Evolutionary conservation across 2,113 vertebrate species (phyloP).

Genomic region (Aldabrachelys gigantea): DNA sequence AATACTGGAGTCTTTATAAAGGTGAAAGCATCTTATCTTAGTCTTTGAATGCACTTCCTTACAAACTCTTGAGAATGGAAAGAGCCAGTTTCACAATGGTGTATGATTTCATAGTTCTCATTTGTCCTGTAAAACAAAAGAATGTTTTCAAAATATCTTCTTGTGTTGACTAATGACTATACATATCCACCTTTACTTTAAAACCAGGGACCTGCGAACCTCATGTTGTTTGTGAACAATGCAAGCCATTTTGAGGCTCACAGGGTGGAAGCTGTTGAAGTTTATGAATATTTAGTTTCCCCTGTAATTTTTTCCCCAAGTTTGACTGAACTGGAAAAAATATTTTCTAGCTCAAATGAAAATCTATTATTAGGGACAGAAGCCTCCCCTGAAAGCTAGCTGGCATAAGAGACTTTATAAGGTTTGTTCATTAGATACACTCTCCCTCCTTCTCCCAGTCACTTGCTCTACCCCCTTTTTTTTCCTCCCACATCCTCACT

Average conservation of each 20-base stretch:
- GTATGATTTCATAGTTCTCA: not conserved
- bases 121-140: not conserved
- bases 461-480: not conserved
- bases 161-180: not conserved
- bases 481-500: not conserved
- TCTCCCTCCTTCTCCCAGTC: not conserved
- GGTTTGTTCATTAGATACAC: too few relatives aligned
- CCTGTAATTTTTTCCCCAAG: not conserved
- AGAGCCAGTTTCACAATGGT: not conserved
- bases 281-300: not conserved
- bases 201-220: not conserved
- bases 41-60: not conserved
- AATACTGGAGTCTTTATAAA: not conserved
- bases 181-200: not conserved
- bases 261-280: not conserved
- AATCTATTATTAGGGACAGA: not conserved
- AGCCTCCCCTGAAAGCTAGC: not conserved
- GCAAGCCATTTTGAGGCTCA: not conserved
- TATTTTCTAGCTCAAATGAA: not conserved
- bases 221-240: not conserved
- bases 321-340: not conserved
- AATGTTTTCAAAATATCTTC: not conserved
- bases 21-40: not conserved
- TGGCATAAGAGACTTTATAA: not conserved
- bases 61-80: not conserved